These are phyloP conservation scores for Habroteleia sp. DNA, from an alignment of 2,888 invertebrate genomes.

Conservation along the genomic window DNA sequence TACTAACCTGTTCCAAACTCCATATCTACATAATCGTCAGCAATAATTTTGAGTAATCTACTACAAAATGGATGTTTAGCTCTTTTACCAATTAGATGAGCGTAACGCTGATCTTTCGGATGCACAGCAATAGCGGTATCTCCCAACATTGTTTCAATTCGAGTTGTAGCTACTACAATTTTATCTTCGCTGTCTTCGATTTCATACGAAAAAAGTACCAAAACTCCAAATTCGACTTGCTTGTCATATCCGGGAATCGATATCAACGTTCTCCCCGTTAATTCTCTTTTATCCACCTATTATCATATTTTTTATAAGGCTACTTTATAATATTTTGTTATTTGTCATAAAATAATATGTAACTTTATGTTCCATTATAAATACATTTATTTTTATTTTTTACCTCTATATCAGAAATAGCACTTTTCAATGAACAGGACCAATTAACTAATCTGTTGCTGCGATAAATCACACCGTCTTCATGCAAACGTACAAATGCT, in stretches of 20 bases:
- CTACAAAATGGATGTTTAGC: conserved; percentile 94
- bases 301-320: not conserved
- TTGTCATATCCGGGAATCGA: conserved; percentile 95
- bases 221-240: conserved; percentile 95
- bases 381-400: too few relatives aligned
- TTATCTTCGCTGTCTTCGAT: conserved; percentile 88
- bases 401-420: conserved; percentile 99
- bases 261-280: conserved; percentile 92
- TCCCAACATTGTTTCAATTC: conserved; percentile 98
- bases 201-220: conserved; percentile 95
- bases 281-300: conserved; percentile 93
- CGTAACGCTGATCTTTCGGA: conserved; percentile 93
- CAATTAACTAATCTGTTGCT: conserved; percentile 98
- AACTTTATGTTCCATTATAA: too few relatives aligned
- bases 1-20: conserved; percentile 94
- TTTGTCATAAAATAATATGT: too few relatives aligned
- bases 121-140: conserved; percentile 99
- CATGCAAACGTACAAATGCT: conserved; percentile 95
- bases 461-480: conserved; percentile 93
- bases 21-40: conserved; percentile 96
- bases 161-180: conserved; percentile 96
- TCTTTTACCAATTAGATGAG: conserved; percentile 89
- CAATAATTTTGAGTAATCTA: conserved; percentile 92
- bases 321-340: too few relatives aligned
- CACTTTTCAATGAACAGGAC: conserved; percentile 97